These are phyloP conservation scores for Chamaetylas fuelleborni DNA, from an alignment of 2,113 vertebrate genomes.

Conservation along the genomic window DNA sequence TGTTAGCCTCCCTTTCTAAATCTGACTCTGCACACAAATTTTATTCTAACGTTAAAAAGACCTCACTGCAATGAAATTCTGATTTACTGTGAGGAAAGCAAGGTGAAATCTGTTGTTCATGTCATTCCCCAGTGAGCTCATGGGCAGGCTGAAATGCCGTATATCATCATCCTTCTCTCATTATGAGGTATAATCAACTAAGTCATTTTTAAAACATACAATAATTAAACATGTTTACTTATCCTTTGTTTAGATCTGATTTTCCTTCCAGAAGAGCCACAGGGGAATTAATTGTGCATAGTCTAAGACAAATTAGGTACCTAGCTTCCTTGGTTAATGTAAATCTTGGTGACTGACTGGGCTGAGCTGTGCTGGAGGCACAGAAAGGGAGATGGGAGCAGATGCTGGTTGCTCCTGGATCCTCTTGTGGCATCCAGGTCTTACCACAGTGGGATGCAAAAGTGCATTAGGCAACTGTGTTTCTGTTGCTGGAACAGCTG, in stretches of 20 bases:
- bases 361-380: not conserved
- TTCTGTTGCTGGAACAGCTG: not conserved
- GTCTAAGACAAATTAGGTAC: not conserved
- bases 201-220: not conserved
- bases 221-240: not conserved
- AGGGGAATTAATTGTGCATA: not conserved
- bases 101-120: not conserved
- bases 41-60: not conserved
- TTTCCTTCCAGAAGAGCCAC: constrained; percentile 5
- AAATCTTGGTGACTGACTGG: not conserved
- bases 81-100: not conserved
- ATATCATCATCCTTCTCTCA: not conserved
- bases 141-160: not conserved
- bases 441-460: fast-evolving
- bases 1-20: not conserved
- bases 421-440: not conserved
- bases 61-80: not conserved
- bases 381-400: not conserved
- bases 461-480: not conserved
- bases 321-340: not conserved
- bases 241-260: constrained; percentile 46
- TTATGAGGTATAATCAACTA: not conserved
- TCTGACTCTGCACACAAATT: not conserved
- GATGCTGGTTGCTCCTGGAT: not conserved
- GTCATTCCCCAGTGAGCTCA: not conserved